phyloP scores from a whole-genome alignment of 2,113 vertebrate genomes.

The Oncorhynchus nerka region DNA sequence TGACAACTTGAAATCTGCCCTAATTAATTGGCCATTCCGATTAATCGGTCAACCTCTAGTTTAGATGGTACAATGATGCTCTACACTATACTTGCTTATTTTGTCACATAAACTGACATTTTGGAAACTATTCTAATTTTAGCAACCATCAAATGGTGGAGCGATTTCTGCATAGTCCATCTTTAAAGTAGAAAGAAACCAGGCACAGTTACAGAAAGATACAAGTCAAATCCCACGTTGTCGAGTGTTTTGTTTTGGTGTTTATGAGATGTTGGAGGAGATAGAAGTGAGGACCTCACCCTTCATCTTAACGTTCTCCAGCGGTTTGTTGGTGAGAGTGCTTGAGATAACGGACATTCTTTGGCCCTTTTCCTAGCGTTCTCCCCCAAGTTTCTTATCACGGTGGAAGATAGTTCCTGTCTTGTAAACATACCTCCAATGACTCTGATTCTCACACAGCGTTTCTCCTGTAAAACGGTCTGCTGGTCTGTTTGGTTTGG shows the following conservation, averaged over 20 bases:
- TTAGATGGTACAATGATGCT: too few species aligned
- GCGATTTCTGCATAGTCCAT: too few species aligned
- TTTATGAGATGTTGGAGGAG: constrained; percentile 20
- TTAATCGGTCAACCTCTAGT: too few species aligned
- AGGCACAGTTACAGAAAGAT: not conserved
- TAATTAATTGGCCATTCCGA: too few species aligned
- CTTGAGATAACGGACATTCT: constrained; percentile 46
- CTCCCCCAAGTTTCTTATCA: constrained; percentile 32
- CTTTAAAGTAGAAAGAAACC: not conserved
- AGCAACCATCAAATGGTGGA: too few species aligned
- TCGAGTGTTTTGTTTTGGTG: constrained; percentile 19
- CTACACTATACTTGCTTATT: too few species aligned
- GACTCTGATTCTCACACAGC: not conserved
- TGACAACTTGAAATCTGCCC: too few species aligned
- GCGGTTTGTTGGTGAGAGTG: constrained; percentile 31
- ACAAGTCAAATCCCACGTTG: not conserved
- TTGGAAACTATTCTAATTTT: too few species aligned
- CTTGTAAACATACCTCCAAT: constrained; percentile 14
- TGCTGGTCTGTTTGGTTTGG: not conserved
- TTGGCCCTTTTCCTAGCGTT: constrained; percentile 28
- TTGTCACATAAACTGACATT: too few species aligned
- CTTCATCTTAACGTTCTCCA: constrained; percentile 15
- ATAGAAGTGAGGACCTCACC: constrained; percentile 14
- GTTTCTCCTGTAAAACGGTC: not conserved
- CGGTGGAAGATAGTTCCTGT: constrained; percentile 13